These are phyloP conservation scores for Alcis repandata DNA, from an alignment of 2,888 invertebrate species.

Conservation along the genomic window DNA sequence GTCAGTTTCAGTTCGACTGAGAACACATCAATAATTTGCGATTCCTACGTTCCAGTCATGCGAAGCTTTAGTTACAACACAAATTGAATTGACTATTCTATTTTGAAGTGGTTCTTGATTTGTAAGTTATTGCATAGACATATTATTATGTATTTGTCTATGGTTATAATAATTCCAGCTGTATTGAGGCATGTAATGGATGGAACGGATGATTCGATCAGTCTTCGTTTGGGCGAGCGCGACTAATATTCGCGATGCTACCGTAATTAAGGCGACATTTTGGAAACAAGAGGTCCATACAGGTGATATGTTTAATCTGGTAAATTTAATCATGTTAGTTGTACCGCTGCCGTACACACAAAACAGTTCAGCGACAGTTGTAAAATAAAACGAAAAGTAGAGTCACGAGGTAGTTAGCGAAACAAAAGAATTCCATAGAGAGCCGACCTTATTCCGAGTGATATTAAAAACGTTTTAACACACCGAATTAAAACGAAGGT, in stretches of 20 bases:
- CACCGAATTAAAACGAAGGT: constrained; percentile 54
- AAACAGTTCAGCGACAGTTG: background rate
- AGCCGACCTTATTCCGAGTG: constrained; percentile 35
- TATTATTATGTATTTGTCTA: too few relatives aligned
- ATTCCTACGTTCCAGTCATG: constrained; percentile 54
- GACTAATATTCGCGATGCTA: background rate
- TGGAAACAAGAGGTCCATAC: too few relatives aligned
- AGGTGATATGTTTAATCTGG: too few relatives aligned
- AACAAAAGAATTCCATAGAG: constrained; percentile 31
- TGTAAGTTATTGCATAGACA: constrained; percentile 50
- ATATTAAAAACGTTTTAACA: constrained; percentile 53
- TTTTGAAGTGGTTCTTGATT: constrained; percentile 60
- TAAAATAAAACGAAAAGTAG: constrained; percentile 14
- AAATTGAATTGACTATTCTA: constrained; percentile 54
- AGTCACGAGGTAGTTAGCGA: constrained; percentile 17
- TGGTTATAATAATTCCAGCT: background rate
- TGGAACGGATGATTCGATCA: background rate
- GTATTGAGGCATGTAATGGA: background rate
- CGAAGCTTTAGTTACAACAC: constrained; percentile 46
- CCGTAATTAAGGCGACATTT: too few relatives aligned
- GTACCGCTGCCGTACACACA: background rate
- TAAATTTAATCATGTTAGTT: background rate
- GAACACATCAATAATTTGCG: constrained; percentile 68
- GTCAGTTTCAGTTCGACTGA: constrained; percentile 57
- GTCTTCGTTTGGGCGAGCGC: background rate